Evolutionary conservation across 2,888 invertebrate genomes (phyloP).

Genomic region (Eristalis arbustorum): DNA sequence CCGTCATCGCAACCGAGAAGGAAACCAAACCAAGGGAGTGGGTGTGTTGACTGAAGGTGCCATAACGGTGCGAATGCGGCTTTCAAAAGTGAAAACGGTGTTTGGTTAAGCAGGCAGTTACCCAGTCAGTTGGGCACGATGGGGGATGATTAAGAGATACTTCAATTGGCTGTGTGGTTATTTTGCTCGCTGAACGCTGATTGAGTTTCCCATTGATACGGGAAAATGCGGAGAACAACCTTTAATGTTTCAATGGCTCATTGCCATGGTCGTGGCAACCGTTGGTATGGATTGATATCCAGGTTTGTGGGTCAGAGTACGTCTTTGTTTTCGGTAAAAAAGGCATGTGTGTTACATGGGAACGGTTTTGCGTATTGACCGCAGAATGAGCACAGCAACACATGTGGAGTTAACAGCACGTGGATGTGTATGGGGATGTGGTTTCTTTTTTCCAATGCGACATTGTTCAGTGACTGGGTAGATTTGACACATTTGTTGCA

Average conservation of each 20-base stretch:
- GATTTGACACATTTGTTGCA: too few relatives aligned
- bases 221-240: not conserved
- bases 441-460: not conserved
- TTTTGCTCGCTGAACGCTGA: not conserved
- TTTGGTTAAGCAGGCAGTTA: not conserved
- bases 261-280: not conserved
- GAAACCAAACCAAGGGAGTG: not conserved
- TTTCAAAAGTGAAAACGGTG: not conserved
- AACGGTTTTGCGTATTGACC: not conserved
- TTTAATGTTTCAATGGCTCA: not conserved
- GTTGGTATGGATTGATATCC: not conserved
- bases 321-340: not conserved
- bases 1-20: not conserved
- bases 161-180: not conserved
- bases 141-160: not conserved
- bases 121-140: conserved; percentile 1
- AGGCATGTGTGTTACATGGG: not conserved
- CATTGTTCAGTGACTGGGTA: not conserved
- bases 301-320: not conserved
- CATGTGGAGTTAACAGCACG: not conserved
- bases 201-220: not conserved
- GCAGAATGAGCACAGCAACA: not conserved
- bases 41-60: not conserved
- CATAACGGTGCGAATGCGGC: not conserved
- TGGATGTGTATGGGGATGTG: not conserved